phyloP scores from a whole-genome alignment of 2,888 invertebrate genomes.

The Trichogramma dendrolimi region DNA sequence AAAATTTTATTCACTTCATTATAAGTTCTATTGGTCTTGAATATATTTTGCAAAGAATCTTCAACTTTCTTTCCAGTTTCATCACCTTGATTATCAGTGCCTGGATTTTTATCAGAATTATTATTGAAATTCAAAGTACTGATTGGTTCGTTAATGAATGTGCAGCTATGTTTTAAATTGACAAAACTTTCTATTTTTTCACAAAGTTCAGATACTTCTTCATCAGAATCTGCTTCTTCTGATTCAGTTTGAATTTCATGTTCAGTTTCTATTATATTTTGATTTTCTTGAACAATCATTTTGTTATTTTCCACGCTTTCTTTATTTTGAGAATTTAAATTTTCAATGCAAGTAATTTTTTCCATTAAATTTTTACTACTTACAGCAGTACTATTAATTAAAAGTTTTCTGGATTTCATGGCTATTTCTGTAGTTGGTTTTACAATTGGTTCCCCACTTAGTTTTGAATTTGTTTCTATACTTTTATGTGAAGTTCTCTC shows the following conservation, averaged over 20 bases:
- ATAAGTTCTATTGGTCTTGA: slow-evolving; percentile 22
- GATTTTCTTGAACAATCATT: slow-evolving; percentile 2
- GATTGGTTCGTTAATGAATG: slow-evolving; percentile 16
- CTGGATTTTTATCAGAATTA: neutral
- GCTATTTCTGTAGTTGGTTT: neutral
- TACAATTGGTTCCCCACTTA: neutral
- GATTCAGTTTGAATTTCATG: slow-evolving; percentile 38
- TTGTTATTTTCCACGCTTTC: neutral
- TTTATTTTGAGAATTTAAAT: slow-evolving; percentile 2
- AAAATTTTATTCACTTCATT: slow-evolving; percentile 25
- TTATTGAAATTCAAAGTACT: slow-evolving; percentile 1
- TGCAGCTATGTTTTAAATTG: slow-evolving; percentile 24
- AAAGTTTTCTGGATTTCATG: neutral
- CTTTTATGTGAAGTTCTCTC: neutral
- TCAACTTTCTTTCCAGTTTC: slow-evolving; percentile 21
- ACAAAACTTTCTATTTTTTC: slow-evolving; percentile 25
- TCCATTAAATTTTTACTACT: neutral
- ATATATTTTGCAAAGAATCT: slow-evolving; percentile 28
- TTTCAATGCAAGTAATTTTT: neutral
- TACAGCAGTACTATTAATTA: neutral
- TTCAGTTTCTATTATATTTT: slow-evolving; percentile 25
- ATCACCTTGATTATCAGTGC: neutral
- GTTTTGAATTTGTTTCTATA: neutral
- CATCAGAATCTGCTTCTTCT: slow-evolving; percentile 36
- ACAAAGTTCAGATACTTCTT: slow-evolving; percentile 31